Evolutionary conservation across 2,113 vertebrate genomes (phyloP).

Genomic region (Xenopus borealis): DNA sequence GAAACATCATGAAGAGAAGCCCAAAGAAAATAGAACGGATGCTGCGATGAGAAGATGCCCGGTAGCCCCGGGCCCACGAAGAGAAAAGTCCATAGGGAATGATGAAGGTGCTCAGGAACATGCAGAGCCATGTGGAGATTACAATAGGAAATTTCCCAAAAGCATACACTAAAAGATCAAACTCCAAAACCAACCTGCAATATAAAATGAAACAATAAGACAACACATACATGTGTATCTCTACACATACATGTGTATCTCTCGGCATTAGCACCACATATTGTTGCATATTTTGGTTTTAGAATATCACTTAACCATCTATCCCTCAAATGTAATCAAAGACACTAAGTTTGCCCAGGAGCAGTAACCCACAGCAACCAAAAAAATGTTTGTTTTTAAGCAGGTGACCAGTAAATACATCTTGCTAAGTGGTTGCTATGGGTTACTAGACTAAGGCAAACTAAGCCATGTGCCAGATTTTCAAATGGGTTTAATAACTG

Average conservation of each 20-base stretch:
- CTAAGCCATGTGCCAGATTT: no score
- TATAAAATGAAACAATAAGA: conserved; percentile 20
- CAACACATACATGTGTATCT: background rate
- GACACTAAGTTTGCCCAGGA: no score
- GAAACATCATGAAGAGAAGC: conserved; percentile 73
- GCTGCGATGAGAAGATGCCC: conserved; percentile 56
- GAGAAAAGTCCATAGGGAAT: conserved; percentile 81
- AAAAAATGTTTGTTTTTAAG: no score
- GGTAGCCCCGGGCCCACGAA: conserved; percentile 76
- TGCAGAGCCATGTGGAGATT: conserved; percentile 81
- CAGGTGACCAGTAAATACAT: no score
- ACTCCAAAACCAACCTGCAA: conserved; percentile 86
- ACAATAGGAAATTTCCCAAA: conserved; percentile 84
- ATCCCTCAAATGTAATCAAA: no score
- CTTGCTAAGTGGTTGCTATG: no score
- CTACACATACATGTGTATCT: background rate
- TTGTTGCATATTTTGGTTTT: no score
- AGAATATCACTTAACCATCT: no score
- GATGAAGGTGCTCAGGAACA: conserved; percentile 79
- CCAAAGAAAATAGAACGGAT: conserved; percentile 66
- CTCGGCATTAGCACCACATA: no score
- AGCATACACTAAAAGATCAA: conserved; percentile 83
- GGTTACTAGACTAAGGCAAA: no score
- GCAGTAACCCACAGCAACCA: no score
- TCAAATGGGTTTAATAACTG: no score